Base-by-base conservation (phyloP, 2,113 vertebrate genomes). In the Pogona vitticeps region DNA sequence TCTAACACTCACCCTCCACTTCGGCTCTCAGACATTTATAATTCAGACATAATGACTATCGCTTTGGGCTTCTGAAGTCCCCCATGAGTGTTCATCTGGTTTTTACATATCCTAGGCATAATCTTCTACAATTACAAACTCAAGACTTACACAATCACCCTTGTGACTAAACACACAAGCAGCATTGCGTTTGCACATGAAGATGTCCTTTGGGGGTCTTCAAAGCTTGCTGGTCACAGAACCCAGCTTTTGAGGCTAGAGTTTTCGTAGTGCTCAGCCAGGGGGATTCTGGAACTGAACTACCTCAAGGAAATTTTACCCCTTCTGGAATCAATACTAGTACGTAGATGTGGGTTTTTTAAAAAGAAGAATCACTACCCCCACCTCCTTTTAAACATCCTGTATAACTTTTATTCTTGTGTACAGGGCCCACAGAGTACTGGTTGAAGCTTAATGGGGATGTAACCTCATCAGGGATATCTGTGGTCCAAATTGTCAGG, bases 31-130 rank as follows among this genome's bases (percentile, higher is more conserved):
- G 87, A 65, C 88, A 86, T 80, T 87, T 95, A 88, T 94, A 93
- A 93, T 90, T 90, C 96, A 93, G 91, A 94, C 92, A 94, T 91
- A 70, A 88, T 91, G 58, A 94, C 93, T 80, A 91, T 89, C 68
- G 93, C 80, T 83, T 88, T 90, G 88, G 93, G 94, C 89, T 59
- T 85, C 68, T 91, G 89, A 80, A 86, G 90, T 52, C 23, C 28
- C 68, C 76, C 71, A 2, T 78, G 90, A 90, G 5, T 81, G 79
- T 80, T 71, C 0, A 0, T 63, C 86, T 68, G 72, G 58, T 89
- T 94, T 92, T 81, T 84, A 31, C 84, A 84, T 36, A 84, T 86
- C 91, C 89, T 61, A 87, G 72, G 82, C 90, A 88, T 21, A 88
- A 56, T 13, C 59, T 82, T 80, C 88, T 89, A 81, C 23, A 18